Evolutionary conservation across 2,113 vertebrate genomes (phyloP), one percentile per base, ranked within the genome.

Genomic region (Pangasianodon hypophthalmus): DNA sequence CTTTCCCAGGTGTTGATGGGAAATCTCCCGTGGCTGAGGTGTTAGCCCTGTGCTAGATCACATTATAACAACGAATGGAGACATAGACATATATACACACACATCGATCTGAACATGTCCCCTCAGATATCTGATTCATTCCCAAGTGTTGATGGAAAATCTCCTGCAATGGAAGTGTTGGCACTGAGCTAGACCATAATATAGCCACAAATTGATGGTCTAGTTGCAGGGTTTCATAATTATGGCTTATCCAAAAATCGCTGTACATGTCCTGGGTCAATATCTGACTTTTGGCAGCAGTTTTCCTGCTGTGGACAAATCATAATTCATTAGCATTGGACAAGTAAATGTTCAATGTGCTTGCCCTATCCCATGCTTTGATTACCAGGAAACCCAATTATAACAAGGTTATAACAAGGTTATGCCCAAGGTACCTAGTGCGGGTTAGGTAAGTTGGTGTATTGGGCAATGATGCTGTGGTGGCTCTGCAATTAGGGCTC

Each of bases 1-100:
- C n/a, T 29, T 54, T 46, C n/a, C 26, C 64, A 60, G 88, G 80
- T 84, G 80, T 84, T 84, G 81, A 88, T 73, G 81, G 64, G 88
- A 88, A 44, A 44, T 54, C 62, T 84, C 62, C 64, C 32, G 58
- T n/a, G 44, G 60, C 62, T 13, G 19, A 83, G 79, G 79, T 71
- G 60, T 54, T 60, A 37, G 13, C 86, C 21, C 24, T 1, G 62
- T 86, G 64, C 85, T 69, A 56, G 64, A 71, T 73, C 44, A 73
- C 85, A 86, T 86, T 84, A 62, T 62, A 83, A 83, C 21, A 26
- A 84, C 41, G 37, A 84, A 62, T 84, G 24, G 41, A 46, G 82
- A 84, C 32, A 60, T 58, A 62, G 37, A 62, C 82, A 82, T 83
- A 48, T 26, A 82, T 9, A 84, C 37, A 84, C 82, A 84, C 82